A percentile compares a stretch with the other conserved stretches of the same genome.
These are phyloP conservation scores for Agraylea sexmaculata DNA, from an alignment of 1,140 invertebrate genomes.

Conservation along the genomic window DNA sequence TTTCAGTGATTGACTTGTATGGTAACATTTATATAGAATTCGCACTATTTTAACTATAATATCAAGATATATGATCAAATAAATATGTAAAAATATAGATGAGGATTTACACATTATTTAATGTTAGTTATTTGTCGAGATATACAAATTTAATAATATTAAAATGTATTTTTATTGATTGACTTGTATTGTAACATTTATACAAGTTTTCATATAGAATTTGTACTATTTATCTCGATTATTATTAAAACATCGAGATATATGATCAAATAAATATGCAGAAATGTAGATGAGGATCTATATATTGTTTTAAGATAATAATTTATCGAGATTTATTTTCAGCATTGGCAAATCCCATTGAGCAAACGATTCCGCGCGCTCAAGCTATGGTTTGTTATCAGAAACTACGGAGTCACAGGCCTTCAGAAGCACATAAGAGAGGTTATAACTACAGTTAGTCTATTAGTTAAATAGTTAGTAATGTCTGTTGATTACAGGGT, in stretches of 20 bases:
- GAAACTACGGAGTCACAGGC: conserved; percentile 79
- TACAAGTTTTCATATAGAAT: too few species aligned
- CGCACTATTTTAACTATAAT: too few species aligned
- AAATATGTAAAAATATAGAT: conserved; percentile 1
- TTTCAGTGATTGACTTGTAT: conserved; percentile 95
- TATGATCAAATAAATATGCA: conserved; percentile 1
- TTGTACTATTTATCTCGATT: too few species aligned
- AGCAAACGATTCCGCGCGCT: conserved; percentile 90
- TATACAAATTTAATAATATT: too few species aligned
- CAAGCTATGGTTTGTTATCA: conserved; percentile 95
- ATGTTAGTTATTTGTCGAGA: conserved; percentile 1
- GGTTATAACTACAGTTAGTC: too few species aligned
- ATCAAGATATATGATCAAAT: not conserved
- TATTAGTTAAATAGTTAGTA: conserved; percentile 1
- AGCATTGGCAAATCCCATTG: conserved; percentile 99
- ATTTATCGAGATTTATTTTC: conserved; percentile 25
- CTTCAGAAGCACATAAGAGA: conserved; percentile 87
- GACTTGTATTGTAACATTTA: too few species aligned
- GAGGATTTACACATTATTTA: not conserved
- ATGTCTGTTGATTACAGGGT: conserved; percentile 34
- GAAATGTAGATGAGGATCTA: conserved; percentile 1
- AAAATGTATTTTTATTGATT: too few species aligned
- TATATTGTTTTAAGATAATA: not conserved
- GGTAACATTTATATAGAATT: conserved; percentile 24
- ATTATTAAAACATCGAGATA: not conserved